Base-by-base conservation (phyloP, 2,797 vertebrate species). In the Gambusia yucatana region DNA sequence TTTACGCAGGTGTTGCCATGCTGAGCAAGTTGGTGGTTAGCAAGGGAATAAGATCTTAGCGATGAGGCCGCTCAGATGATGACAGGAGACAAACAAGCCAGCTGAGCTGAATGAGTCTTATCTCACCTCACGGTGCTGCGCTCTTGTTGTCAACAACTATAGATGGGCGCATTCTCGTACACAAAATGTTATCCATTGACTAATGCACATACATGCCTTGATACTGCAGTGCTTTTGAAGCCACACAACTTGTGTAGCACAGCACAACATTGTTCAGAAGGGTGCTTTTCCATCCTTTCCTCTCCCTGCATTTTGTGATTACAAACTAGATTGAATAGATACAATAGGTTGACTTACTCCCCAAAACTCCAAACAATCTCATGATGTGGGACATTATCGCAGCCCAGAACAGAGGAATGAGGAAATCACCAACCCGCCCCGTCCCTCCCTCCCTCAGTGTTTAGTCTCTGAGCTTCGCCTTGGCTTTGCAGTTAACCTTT, bases 401-500 rank as follows among this genome's bases (percentile, higher is more conserved):
- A 44, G 86, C 79, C 82, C 71, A 86, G 80, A 81, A 72, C 83
- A 77, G 77, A 90, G 87, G 89, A 94, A 94, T 94, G 90, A 93
- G 92, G 93, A 95, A 95, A 92, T 86, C 48, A 22, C 47, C 44
- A 46, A 11, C 46, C 46, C 46, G 0, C 46, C 4, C 4, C 20
- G 1, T 50, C 17, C 83, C 90, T 89, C 17, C 83, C 90, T 89
- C 61, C 87, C 46, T 0, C 80, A 81, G 83, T 89, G 89, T 89
- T 92, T 89, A 87, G 89, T 92, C 89, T 92, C 80, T n/a, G 46
- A 73, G 84, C 86, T 86, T 90, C 71, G 90, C 82, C 90, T 89
- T 83, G 84, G 82, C 90, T 92, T 91, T 92, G 87, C 91, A 89
- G 94, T 96, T 94, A 92, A 94, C 91, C 90, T 94, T 95, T 95